These are phyloP conservation scores for Vireo altiloquus DNA, from an alignment of 2,113 vertebrate genomes.

Conservation along the genomic window DNA sequence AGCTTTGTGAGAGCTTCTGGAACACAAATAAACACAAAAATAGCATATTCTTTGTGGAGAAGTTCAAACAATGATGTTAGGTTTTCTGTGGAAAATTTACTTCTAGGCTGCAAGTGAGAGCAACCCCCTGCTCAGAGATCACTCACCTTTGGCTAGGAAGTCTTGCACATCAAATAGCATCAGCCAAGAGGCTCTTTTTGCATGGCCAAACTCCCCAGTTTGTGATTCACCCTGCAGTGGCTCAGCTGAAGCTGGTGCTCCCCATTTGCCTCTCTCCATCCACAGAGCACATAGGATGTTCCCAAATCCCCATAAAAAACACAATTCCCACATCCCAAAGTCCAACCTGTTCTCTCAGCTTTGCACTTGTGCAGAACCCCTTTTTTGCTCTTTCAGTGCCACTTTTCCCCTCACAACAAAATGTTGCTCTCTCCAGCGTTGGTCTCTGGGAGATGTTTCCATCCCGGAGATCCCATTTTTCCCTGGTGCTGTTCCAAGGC, in stretches of 20 bases:
- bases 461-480: rapidly evolving
- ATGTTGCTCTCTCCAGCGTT: background rate
- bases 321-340: background rate
- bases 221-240: background rate
- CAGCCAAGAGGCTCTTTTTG: background rate
- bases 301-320: background rate
- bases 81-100: background rate
- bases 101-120: background rate
- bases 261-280: background rate
- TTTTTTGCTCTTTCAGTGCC: background rate
- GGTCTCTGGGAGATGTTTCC: background rate
- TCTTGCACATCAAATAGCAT: background rate
- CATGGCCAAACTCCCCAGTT: background rate
- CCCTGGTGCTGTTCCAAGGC: background rate
- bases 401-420: background rate
- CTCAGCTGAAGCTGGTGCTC: background rate
- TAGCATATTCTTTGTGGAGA: background rate
- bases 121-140: background rate
- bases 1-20: background rate
- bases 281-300: background rate
- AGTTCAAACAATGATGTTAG: background rate
- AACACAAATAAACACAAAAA: background rate
- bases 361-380: background rate
- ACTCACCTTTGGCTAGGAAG: background rate
- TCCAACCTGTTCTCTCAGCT: background rate